Percentiles rank a stretch among this genome's conserved stretches.
These are phyloP conservation scores for Pecten maximus DNA, from an alignment of 2,888 invertebrate species.

Conservation along the genomic window DNA sequence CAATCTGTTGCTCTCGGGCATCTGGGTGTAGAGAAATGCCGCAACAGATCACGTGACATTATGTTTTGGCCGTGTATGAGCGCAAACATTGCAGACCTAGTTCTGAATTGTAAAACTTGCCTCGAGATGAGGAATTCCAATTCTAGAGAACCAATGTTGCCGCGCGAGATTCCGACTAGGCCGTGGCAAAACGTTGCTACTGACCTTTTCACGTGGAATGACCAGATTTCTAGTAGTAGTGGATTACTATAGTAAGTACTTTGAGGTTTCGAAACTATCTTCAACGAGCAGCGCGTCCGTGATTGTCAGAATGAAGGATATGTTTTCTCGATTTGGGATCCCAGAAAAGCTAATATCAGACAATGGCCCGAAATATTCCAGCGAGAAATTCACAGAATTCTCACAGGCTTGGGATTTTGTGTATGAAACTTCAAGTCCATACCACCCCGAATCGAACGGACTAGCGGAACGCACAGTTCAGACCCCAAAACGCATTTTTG, in stretches of 20 bases:
- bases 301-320: conserved; percentile 36
- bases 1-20: conserved; percentile 39
- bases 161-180: conserved; percentile 48
- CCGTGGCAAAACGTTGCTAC: conserved; percentile 58
- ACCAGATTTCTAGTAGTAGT: conserved; percentile 44
- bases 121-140: conserved; percentile 52
- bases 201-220: conserved; percentile 52
- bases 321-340: conserved; percentile 53
- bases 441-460: conserved; percentile 63
- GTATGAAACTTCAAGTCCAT: conserved; percentile 56
- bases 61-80: conserved; percentile 61
- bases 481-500: conserved; percentile 59
- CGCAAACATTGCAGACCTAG: conserved; percentile 53
- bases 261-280: conserved; percentile 50
- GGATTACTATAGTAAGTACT: conserved; percentile 54
- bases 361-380: conserved; percentile 58
- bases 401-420: conserved; percentile 55
- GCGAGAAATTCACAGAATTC: conserved; percentile 53
- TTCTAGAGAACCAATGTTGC: conserved; percentile 50
- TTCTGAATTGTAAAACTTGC: conserved; percentile 52
- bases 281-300: conserved; percentile 41
- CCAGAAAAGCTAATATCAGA: conserved; percentile 52
- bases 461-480: conserved; percentile 59
- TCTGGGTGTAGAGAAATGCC: neutral
- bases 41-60: conserved; percentile 49